A percentile compares a stretch with the other conserved stretches of the same genome.
Conservation (phyloP, 2,797 vertebrate species). For the Sciurus carolinensis region DNA sequence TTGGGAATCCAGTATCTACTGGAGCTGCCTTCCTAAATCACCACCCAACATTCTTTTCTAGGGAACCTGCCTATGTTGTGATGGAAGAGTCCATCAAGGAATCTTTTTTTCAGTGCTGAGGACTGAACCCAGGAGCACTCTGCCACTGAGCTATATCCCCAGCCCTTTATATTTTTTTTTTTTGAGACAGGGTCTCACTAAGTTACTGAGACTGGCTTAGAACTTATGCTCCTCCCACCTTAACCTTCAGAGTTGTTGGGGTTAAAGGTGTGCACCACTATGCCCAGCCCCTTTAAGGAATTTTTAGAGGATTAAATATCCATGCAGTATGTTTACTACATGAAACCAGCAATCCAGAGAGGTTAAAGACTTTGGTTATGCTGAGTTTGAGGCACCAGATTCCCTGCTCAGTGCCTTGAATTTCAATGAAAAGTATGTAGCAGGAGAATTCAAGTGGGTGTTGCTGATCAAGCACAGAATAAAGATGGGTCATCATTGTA, state of each 20-base stretch:
- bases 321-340: conserved; percentile 92
- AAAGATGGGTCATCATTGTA: conserved; percentile 94
- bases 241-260: too few species aligned
- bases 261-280: too few species aligned
- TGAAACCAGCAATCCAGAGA: conserved; percentile 94
- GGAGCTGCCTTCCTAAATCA: conserved; percentile 93
- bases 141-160: too few species aligned
- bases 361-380: conserved; percentile 96
- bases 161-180: too few species aligned
- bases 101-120: conserved; percentile 70
- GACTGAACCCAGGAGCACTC: too few species aligned
- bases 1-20: conserved; percentile 94
- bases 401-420: conserved; percentile 93
- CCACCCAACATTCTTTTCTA: conserved; percentile 97
- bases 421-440: conserved; percentile 93
- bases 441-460: conserved; percentile 95
- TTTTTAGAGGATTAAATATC: conserved; percentile 92
- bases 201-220: too few species aligned
- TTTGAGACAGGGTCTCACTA: too few species aligned
- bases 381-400: conserved; percentile 94
- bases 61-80: conserved; percentile 96
- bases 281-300: conserved; percentile 92
- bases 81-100: conserved; percentile 96
- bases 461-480: conserved; percentile 95
- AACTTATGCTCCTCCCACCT: too few species aligned